Evolutionary conservation across 1,140 invertebrate genomes (phyloP), one percentile per base, ranked within the genome.

Genomic region (Ruditapes philippinarum): DNA sequence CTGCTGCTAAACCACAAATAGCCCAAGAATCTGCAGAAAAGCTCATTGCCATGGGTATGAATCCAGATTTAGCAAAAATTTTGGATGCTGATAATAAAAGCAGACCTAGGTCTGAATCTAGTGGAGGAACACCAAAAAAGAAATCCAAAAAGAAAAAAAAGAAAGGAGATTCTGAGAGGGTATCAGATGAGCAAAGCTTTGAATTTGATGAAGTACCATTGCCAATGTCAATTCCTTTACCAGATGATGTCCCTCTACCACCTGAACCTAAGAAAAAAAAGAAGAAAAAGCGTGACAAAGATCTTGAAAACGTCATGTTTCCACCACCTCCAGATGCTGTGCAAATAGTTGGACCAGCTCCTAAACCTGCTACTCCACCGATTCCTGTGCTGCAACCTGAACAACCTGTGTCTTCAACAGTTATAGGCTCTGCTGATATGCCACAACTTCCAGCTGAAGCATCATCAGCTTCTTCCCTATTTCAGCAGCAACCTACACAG

Each of bases 191-290:
- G 7, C 17, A 49, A 28, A 40, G 38, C 62, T 54, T 80, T 11
- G 51, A 80, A 19, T 22, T 78, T 36, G 73, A 78, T 42, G 57
- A 81, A 17, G 62, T 84, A 25, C 57, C 62, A 22, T 57, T 90
- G 62, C 89, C 89, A 78, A 79, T 88, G 85, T 88, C 85, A 54
- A 88, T 88, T n/a, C 85, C 85, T 33, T 60, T 88, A 36, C 85
- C 85, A 33, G 79, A 80, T 68, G 86, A 78, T 65, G 80, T 82
- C 19, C 85, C 85, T 31, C 49, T 89, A 25, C 89, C 89, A 33
- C 74, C 89, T 57, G 89, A 91, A 31, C 78, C 89, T 19, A 80
- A 70, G 28, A 68, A 80, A 22, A 74, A 79, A 79, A 90, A 86
- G 68, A 80, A 88, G 62, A 78, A 88, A 45, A 89, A 89, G 57